phyloP scores from a whole-genome alignment of 2,113 vertebrate species.

The Bubo scandiacus region DNA sequence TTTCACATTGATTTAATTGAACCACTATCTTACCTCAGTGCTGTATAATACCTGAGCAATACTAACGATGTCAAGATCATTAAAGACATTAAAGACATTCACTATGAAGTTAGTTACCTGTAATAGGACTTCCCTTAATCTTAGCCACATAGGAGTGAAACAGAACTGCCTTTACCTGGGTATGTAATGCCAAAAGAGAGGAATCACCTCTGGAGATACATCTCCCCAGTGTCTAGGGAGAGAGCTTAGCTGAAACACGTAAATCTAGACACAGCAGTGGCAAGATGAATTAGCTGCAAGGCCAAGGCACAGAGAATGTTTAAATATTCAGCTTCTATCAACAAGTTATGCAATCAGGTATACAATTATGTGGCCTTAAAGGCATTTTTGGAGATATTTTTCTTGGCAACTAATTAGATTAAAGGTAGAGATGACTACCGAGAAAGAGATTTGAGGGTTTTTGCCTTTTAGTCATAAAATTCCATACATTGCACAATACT shows the following conservation, averaged over 20 bases:
- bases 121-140: background rate
- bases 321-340: background rate
- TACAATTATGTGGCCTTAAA: background rate
- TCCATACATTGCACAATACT: background rate
- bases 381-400: background rate
- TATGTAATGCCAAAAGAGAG: background rate
- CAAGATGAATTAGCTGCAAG: background rate
- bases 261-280: background rate
- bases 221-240: background rate
- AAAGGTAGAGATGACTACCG: background rate
- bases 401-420: background rate
- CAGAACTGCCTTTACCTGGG: background rate
- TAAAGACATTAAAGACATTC: background rate
- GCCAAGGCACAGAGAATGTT: background rate
- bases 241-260: background rate
- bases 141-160: background rate
- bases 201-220: background rate
- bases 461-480: slow-evolving; percentile 10
- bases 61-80: background rate
- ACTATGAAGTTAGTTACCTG: background rate
- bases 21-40: too few species aligned
- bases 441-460: background rate
- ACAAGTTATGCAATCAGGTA: background rate
- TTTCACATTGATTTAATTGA: background rate
- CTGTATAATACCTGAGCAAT: background rate